Percentiles rank a stretch among this genome's conserved stretches.
phyloP scores from a whole-genome alignment of 2,797 vertebrate genomes.

The Octomys mimax region DNA sequence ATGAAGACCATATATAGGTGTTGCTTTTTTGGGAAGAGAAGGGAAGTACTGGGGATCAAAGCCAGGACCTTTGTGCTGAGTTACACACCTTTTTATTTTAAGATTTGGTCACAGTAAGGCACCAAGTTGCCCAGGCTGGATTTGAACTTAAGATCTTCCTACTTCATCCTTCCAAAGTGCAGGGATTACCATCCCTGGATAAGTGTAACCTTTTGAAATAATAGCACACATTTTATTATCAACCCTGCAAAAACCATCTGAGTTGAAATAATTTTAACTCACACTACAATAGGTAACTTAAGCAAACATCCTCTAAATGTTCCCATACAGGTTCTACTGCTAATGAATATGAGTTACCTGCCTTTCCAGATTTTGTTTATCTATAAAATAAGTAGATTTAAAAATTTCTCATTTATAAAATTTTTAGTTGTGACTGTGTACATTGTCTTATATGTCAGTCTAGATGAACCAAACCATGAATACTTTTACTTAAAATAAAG shows the following conservation, averaged over 20 bases:
- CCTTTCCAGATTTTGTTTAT: neutral
- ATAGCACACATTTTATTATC: neutral
- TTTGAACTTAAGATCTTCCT: neutral
- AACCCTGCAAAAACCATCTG: neutral
- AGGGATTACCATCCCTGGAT: neutral
- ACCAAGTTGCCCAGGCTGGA: neutral
- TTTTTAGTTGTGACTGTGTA: neutral
- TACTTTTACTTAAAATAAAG: conserved; percentile 50
- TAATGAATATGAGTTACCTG: neutral
- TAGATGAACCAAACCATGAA: neutral
- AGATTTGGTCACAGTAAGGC: neutral
- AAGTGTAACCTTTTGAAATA: neutral
- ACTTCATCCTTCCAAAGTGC: neutral
- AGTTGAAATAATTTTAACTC: conserved; percentile 14
- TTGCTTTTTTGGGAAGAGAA: neutral
- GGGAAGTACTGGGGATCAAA: neutral
- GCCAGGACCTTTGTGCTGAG: neutral
- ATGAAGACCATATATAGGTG: neutral
- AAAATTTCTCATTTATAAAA: neutral
- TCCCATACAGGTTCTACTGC: neutral
- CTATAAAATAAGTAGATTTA: neutral
- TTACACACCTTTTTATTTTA: neutral
- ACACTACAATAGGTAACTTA: neutral
- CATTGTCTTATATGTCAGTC: neutral
- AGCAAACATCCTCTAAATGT: neutral